A percentile compares a stretch with the other conserved stretches of the same genome.
phyloP scores from a whole-genome alignment of 1,140 invertebrate genomes.

The Trinorchestia longiramus region DNA sequence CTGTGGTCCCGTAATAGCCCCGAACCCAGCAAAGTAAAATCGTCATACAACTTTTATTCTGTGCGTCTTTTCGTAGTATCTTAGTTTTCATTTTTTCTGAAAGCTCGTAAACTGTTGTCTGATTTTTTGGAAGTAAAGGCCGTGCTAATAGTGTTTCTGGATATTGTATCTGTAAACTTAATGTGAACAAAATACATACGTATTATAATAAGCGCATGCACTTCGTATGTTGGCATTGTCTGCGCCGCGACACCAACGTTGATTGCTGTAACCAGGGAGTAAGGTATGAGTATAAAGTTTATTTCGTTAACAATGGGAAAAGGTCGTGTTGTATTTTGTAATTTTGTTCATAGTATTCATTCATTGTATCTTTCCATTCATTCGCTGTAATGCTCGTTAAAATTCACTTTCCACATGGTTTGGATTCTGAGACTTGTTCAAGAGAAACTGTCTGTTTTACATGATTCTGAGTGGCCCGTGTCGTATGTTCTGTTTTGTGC shows the following conservation, averaged over 20 bases:
- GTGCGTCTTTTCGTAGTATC: not conserved
- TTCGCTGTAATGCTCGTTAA: not conserved
- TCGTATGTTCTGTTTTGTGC: conserved; percentile 67
- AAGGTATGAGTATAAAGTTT: not conserved
- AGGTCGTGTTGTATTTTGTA: not conserved
- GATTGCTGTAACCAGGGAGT: conserved; percentile 29
- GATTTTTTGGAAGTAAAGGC: not conserved
- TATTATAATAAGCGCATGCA: not conserved
- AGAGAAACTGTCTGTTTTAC: not conserved
- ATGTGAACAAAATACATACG: not conserved
- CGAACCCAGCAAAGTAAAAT: not conserved
- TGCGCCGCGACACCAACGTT: not conserved
- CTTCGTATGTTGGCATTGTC: not conserved
- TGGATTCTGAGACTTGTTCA: not conserved
- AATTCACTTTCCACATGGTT: not conserved
- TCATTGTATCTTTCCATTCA: not conserved
- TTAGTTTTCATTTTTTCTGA: not conserved
- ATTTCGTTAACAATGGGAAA: conserved; percentile 1
- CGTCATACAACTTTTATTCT: not conserved
- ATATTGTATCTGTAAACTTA: not conserved
- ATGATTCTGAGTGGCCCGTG: not conserved
- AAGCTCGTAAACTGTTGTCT: not conserved
- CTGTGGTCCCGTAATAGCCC: not conserved
- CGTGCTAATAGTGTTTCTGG: not conserved
- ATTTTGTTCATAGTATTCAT: not conserved